phyloP scores from a whole-genome alignment of 2,797 vertebrate genomes.

The Sebastes elongatus region DNA sequence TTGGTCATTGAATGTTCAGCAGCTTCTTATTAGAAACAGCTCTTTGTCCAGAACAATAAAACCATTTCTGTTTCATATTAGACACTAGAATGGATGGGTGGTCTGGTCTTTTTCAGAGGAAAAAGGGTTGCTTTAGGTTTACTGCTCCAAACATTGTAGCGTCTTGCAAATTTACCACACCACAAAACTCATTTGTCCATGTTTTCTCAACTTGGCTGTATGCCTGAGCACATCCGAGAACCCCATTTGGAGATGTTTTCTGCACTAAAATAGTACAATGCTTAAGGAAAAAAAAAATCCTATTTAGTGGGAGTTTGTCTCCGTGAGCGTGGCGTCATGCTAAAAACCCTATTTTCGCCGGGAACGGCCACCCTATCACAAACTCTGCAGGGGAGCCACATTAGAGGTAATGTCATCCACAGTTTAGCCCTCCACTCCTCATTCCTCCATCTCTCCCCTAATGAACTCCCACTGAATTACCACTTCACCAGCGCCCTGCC shows the following conservation, averaged over 20 bases:
- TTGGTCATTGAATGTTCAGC: slow-evolving; percentile 1
- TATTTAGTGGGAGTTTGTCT: slow-evolving; percentile 78
- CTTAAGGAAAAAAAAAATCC: slow-evolving; percentile 69
- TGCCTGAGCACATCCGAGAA: slow-evolving; percentile 70
- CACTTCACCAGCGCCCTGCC: slow-evolving; percentile 79
- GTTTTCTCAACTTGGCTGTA: slow-evolving; percentile 66
- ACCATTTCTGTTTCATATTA: slow-evolving; percentile 4
- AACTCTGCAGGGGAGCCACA: slow-evolving; percentile 79
- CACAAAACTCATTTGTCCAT: slow-evolving; percentile 67
- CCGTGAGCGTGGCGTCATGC: slow-evolving; percentile 74
- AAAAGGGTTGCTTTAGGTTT: slow-evolving; percentile 38
- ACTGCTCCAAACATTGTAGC: slow-evolving; percentile 30
- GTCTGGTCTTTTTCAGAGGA: slow-evolving; percentile 15
- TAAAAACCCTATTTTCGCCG: slow-evolving; percentile 79
- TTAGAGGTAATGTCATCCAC: slow-evolving; percentile 86
- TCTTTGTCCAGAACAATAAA: background rate
- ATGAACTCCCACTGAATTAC: slow-evolving; percentile 86
- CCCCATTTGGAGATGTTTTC: slow-evolving; percentile 70
- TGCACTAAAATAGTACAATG: slow-evolving; percentile 70
- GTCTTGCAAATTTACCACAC: slow-evolving; percentile 47
- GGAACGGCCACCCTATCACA: slow-evolving; percentile 80
- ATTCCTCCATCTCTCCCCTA: slow-evolving; percentile 81
- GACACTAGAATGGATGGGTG: slow-evolving; percentile 25
- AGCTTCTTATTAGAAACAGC: background rate
- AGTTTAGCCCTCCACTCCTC: slow-evolving; percentile 82